Evolutionary conservation across 2,113 vertebrate genomes (phyloP).

Genomic region (Callionymus lyra): DNA sequence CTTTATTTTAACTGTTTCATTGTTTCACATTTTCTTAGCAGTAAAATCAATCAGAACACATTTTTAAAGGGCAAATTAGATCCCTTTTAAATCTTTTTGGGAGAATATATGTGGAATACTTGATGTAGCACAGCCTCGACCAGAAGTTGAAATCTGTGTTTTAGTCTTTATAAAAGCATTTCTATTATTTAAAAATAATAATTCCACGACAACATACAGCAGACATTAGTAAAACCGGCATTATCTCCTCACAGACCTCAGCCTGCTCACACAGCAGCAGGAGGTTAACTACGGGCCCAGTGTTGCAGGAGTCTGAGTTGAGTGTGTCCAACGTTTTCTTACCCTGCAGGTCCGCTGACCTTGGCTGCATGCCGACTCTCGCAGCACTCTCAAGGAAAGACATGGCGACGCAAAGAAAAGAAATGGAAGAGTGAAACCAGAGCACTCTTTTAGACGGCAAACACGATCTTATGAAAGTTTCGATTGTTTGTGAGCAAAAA

Average conservation of each 20-base stretch:
- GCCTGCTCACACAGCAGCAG: too few relatives aligned
- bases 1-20: too few relatives aligned
- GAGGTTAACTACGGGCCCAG: constrained; percentile 4
- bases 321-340: constrained; percentile 49
- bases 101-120: too few relatives aligned
- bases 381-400: constrained; percentile 51
- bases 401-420: constrained; percentile 27
- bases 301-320: constrained; percentile 49
- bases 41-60: too few relatives aligned
- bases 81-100: too few relatives aligned
- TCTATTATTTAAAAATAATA: constrained; percentile 26
- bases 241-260: constrained; percentile 1
- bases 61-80: too few relatives aligned
- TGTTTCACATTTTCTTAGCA: too few relatives aligned
- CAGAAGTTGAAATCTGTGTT: too few relatives aligned
- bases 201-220: constrained; percentile 6
- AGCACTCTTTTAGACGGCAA: not conserved
- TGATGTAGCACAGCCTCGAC: too few relatives aligned
- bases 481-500: too few relatives aligned
- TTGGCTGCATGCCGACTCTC: constrained; percentile 63
- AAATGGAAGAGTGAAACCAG: constrained; percentile 12
- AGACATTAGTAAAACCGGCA: constrained; percentile 30
- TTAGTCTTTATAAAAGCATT: constrained; percentile 3
- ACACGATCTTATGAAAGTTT: too few relatives aligned
- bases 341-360: constrained; percentile 55